Evolutionary conservation across 2,797 vertebrate species (phyloP).

Genomic region (Diceros bicornis): DNA sequence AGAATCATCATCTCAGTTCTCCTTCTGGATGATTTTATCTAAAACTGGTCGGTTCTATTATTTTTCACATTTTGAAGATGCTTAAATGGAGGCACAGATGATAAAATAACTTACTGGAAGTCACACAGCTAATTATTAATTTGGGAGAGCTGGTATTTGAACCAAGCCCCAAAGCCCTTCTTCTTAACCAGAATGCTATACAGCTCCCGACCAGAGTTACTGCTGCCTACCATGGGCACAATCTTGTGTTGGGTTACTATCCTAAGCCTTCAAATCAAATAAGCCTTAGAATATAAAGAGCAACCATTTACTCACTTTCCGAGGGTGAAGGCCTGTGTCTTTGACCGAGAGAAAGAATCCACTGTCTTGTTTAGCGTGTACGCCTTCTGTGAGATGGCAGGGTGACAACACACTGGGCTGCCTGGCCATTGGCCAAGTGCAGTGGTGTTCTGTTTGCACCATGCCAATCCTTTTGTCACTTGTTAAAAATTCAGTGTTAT

Average conservation of each 20-base stretch:
- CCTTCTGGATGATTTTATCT: background rate
- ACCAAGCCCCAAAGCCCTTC: too few species aligned
- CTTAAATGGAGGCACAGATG: background rate
- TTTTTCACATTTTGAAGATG: background rate
- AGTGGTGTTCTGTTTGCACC: conserved; percentile 64
- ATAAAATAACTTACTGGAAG: background rate
- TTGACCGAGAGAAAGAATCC: background rate
- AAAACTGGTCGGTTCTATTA: background rate
- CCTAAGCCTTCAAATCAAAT: background rate
- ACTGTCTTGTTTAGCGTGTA: background rate
- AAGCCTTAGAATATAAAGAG: background rate
- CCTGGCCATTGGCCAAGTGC: conserved; percentile 51
- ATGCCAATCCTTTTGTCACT: conserved; percentile 79
- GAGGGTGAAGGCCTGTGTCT: background rate
- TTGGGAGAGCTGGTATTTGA: background rate
- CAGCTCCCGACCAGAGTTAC: background rate
- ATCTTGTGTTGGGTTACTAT: background rate
- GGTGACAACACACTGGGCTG: background rate
- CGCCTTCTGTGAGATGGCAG: conserved; percentile 63
- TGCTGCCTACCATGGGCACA: background rate
- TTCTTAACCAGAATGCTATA: background rate
- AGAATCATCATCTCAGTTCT: background rate
- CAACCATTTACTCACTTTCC: background rate
- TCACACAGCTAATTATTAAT: background rate
- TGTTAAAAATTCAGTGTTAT: conserved; percentile 83